Evolutionary conservation across 2,888 invertebrate species (phyloP).

Genomic region (Poecilus cupreus): DNA sequence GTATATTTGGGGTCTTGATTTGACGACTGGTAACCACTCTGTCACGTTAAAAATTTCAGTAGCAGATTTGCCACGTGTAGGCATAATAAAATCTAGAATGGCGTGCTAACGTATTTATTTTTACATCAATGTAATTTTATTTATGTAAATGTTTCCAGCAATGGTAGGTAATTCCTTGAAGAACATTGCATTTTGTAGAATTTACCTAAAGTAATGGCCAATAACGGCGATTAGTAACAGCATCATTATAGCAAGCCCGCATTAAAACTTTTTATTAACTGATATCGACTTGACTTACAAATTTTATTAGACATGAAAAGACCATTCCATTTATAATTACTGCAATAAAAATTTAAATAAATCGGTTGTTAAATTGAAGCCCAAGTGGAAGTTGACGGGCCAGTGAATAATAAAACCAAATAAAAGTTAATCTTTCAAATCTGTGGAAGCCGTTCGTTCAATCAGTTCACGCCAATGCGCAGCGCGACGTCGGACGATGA

Average conservation of each 20-base stretch:
- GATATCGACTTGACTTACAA: neutral
- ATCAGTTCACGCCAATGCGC: constrained; percentile 4
- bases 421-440: constrained; percentile 41
- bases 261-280: neutral
- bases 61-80: too few relatives aligned
- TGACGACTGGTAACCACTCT: too few relatives aligned
- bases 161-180: too few relatives aligned
- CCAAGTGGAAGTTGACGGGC: constrained; percentile 11
- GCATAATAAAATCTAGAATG: too few relatives aligned
- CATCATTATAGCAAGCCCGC: neutral
- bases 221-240: neutral
- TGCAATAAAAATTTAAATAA: constrained; percentile 37
- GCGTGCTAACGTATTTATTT: too few relatives aligned
- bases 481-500: neutral
- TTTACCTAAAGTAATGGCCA: neutral
- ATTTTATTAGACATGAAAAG: constrained; percentile 35
- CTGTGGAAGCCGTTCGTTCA: constrained; percentile 19
- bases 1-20: too few relatives aligned
- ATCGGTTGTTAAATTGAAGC: constrained; percentile 18
- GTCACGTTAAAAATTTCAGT: too few relatives aligned
- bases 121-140: too few relatives aligned
- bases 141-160: too few relatives aligned
- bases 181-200: too few relatives aligned
- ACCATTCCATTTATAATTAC: constrained; percentile 34
- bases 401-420: constrained; percentile 33